These are phyloP conservation scores for Ardeotis arabs DNA, from an alignment of 2,113 vertebrate species.

Conservation along the genomic window DNA sequence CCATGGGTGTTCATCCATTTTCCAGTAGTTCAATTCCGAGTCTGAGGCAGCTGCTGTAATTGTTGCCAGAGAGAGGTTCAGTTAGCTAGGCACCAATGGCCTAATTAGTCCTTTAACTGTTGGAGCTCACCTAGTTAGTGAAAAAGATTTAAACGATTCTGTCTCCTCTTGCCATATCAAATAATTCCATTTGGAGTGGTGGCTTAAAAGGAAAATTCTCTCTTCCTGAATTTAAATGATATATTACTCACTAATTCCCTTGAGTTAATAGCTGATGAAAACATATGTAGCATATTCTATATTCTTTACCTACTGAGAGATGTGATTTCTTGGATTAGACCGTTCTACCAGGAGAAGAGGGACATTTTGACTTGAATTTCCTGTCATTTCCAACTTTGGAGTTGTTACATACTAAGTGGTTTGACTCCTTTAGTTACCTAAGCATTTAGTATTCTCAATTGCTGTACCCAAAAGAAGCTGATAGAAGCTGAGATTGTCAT, in stretches of 20 bases:
- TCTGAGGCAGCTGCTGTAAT: neutral
- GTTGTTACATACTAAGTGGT: neutral
- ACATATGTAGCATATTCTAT: neutral
- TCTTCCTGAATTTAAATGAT: neutral
- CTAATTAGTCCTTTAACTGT: constrained; percentile 24
- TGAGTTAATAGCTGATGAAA: neutral
- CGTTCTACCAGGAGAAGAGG: neutral
- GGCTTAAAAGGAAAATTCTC: neutral
- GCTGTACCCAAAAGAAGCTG: neutral
- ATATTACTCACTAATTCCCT: constrained; percentile 28
- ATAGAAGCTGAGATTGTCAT: neutral
- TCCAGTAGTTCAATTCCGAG: neutral
- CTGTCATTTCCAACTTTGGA: neutral
- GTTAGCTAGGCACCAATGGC: neutral
- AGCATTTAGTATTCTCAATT: neutral
- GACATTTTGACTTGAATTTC: neutral
- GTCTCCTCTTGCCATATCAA: neutral
- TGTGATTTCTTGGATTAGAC: constrained; percentile 1
- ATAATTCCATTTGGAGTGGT: neutral
- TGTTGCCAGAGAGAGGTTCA: neutral
- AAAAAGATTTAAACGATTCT: constrained; percentile 1
- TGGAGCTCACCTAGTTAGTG: neutral
- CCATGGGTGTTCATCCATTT: neutral
- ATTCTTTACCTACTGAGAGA: neutral
- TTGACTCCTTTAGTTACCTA: constrained; percentile 8